Conservation (phyloP, 1,140 invertebrate genomes). For the Penaeus indicus region DNA sequence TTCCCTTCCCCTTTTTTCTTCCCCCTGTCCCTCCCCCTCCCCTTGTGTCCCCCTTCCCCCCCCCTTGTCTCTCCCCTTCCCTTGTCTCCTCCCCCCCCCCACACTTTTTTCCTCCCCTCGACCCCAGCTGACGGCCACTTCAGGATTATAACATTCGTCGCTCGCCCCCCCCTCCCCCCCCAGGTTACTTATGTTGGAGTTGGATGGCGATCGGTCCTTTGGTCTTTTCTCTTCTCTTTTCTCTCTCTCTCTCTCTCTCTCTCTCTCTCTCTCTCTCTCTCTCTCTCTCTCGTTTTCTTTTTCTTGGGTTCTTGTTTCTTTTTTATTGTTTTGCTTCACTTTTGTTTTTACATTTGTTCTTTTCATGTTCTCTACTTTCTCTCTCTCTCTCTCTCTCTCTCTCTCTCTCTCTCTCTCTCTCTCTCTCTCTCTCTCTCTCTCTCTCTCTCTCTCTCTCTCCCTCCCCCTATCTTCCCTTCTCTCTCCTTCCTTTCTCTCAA, state of each 20-base stretch:
- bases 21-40: neutral
- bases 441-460: neutral
- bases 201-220: neutral
- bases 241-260: neutral
- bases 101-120: neutral
- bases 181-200: neutral
- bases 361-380: neutral
- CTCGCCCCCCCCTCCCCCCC: neutral
- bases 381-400: neutral
- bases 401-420: slow-evolving; percentile 17
- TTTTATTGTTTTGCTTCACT: neutral
- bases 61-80: neutral
- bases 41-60: neutral
- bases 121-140: neutral
- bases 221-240: neutral
- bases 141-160: too few relatives aligned
- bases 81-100: neutral
- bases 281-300: neutral
- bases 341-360: neutral
- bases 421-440: neutral
- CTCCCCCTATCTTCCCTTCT: neutral
- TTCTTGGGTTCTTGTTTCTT: neutral
- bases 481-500: neutral
- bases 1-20: neutral
- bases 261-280: neutral